Evolutionary conservation across 2,113 vertebrate genomes (phyloP).

Genomic region (Alectura lathami): DNA sequence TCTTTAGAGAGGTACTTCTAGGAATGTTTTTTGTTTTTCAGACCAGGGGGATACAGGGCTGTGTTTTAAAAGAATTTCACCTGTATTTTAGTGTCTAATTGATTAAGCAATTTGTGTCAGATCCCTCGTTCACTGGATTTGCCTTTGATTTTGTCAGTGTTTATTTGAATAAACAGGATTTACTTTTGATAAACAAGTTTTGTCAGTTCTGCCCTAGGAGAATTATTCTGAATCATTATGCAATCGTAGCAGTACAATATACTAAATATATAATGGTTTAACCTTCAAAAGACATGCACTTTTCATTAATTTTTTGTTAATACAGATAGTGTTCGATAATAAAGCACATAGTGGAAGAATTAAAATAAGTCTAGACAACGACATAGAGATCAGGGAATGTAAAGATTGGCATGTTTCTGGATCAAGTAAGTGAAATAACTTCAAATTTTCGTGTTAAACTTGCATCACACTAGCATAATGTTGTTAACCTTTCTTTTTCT

Average conservation of each 20-base stretch:
- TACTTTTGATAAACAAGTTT: neutral
- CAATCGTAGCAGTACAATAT: neutral
- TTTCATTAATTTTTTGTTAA: neutral
- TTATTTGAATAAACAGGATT: neutral
- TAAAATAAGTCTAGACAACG: conserved; percentile 84
- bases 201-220: neutral
- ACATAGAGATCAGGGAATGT: conserved; percentile 88
- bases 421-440: conserved; percentile 82
- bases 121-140: neutral
- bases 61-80: neutral
- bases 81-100: neutral
- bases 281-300: neutral
- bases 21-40: neutral
- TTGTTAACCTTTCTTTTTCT: neutral
- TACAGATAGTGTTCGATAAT: conserved; percentile 91
- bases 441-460: neutral
- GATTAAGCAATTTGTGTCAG: neutral
- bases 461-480: neutral
- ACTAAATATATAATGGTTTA: neutral
- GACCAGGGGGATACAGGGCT: neutral
- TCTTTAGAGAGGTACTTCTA: neutral
- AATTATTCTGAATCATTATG: neutral
- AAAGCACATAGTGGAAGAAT: conserved; percentile 91
- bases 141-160: neutral
- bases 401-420: conserved; percentile 89